Evolutionary conservation across 2,113 vertebrate genomes (phyloP).

Genomic region (Malurus melanocephalus): DNA sequence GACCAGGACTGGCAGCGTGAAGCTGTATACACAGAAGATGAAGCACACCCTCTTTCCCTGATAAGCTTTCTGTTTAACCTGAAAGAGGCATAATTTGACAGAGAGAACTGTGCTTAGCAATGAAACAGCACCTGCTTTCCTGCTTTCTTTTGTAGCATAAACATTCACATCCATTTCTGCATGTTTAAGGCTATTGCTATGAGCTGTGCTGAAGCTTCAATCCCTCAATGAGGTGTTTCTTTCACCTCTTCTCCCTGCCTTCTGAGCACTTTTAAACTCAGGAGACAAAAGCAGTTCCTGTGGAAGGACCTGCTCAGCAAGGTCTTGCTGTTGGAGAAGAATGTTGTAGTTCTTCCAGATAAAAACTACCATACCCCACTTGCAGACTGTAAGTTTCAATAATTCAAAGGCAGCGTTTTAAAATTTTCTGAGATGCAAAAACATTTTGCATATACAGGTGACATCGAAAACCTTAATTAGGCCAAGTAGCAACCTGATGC

Average conservation of each 20-base stretch:
- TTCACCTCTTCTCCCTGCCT: background rate
- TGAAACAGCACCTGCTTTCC: background rate
- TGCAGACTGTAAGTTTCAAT: background rate
- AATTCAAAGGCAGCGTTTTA: background rate
- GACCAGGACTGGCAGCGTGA: background rate
- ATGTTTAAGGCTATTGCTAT: background rate
- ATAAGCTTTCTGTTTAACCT: background rate
- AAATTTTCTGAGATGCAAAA: background rate
- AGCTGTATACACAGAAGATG: background rate
- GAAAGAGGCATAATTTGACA: background rate
- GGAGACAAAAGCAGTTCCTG: background rate
- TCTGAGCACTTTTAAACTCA: background rate
- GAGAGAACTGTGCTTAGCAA: background rate
- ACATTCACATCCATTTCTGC: background rate
- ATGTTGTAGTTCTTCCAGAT: background rate
- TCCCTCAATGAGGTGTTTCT: accelerated
- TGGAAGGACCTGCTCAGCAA: background rate
- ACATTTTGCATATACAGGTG: accelerated
- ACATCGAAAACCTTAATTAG: background rate
- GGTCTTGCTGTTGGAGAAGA: background rate
- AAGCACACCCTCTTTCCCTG: background rate
- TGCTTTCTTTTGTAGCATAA: background rate
- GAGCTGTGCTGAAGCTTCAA: background rate
- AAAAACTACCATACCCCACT: background rate
- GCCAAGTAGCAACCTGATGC: background rate